phyloP scores from a whole-genome alignment of 2,113 vertebrate species.

The Dascyllus trimaculatus region DNA sequence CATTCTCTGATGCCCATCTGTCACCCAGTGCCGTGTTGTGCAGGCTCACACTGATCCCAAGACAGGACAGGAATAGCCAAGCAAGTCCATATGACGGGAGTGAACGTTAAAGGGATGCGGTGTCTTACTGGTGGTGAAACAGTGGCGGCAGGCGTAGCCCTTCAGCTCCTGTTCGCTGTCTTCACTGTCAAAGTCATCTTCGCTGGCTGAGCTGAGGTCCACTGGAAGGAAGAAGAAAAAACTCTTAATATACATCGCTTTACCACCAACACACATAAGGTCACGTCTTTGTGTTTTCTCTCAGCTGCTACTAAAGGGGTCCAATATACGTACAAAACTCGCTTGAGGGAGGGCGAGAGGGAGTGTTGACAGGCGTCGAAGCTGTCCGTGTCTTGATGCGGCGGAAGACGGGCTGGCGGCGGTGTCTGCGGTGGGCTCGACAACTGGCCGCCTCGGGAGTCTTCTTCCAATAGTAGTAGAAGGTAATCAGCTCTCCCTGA shows the following conservation, averaged over 20 bases:
- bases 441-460: conserved; percentile 97
- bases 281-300: background rate
- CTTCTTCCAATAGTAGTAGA: conserved; percentile 99
- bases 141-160: conserved; percentile 98
- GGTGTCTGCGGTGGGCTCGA: conserved; percentile 95
- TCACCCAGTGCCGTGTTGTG: conserved; percentile 54
- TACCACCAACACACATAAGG: background rate
- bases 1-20: conserved; percentile 83
- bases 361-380: conserved; percentile 96
- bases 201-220: conserved; percentile 98
- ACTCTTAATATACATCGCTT: conserved; percentile 13
- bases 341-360: conserved; percentile 96
- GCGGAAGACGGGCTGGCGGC: conserved; percentile 97
- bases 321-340: conserved; percentile 92
- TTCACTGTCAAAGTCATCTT: conserved; percentile 99
- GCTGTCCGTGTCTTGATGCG: conserved; percentile 98
- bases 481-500: conserved; percentile 98
- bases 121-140: conserved; percentile 96
- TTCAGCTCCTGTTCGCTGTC: conserved; percentile 99
- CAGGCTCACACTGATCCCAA: conserved; percentile 41
- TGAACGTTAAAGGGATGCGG: background rate
- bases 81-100: conserved; percentile 9
- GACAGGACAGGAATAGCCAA: conserved; percentile 54
- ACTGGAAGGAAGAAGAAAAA: conserved; percentile 81
- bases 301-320: conserved; percentile 3